phyloP scores from a whole-genome alignment of 2,113 vertebrate species.

The Lontra canadensis region DNA sequence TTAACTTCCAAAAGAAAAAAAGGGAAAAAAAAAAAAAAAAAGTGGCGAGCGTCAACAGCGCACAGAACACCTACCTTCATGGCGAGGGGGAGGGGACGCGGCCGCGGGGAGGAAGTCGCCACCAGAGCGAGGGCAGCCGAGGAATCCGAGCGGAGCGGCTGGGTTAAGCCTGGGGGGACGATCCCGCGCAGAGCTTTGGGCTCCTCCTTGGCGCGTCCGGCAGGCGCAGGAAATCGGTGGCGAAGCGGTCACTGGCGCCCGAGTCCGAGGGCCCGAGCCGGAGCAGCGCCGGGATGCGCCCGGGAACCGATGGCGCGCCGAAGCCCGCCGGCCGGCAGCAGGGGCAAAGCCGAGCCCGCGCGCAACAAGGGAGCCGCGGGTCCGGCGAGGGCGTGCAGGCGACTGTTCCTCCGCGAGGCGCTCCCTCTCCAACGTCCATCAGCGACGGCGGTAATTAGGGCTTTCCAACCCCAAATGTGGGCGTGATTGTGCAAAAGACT shows the following conservation, averaged over 20 bases:
- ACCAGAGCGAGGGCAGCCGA: constrained; percentile 71
- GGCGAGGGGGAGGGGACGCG: constrained; percentile 68
- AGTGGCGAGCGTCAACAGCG: background rate
- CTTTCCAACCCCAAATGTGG: constrained; percentile 86
- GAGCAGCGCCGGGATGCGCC: constrained; percentile 16
- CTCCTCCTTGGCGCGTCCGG: constrained; percentile 61
- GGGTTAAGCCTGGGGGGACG: constrained; percentile 64
- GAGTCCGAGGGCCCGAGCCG: background rate
- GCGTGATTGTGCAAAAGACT: constrained; percentile 86
- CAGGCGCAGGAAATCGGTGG: constrained; percentile 52
- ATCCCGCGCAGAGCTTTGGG: constrained; percentile 50
- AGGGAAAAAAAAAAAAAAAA: background rate
- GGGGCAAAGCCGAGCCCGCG: constrained; percentile 1
- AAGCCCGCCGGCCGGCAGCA: background rate
- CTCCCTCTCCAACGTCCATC: constrained; percentile 87
- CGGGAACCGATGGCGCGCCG: background rate
- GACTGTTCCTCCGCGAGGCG: constrained; percentile 79
- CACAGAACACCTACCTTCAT: constrained; percentile 82
- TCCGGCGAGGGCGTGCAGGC: constrained; percentile 78
- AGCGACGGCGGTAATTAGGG: constrained; percentile 85
- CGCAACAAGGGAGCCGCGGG: constrained; percentile 55
- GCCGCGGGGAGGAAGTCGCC: constrained; percentile 69
- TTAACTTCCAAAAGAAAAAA: constrained; percentile 48
- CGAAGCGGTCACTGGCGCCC: constrained; percentile 38
- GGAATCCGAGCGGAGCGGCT: constrained; percentile 81